Base-by-base conservation (phyloP, 2,113 vertebrate species). In the Ceyx margarethae region DNA sequence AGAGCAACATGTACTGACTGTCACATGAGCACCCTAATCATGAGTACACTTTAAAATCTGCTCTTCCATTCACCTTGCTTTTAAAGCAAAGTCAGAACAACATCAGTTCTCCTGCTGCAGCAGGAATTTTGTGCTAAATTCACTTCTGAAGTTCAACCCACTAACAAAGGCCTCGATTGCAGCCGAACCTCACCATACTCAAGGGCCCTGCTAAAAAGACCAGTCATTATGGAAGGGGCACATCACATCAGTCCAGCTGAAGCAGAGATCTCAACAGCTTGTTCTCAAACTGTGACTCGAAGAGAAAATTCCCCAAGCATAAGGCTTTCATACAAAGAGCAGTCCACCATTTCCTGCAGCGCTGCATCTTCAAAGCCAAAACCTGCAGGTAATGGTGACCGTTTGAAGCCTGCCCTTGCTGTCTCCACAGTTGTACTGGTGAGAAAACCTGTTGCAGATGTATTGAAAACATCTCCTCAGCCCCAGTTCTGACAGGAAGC, bases 341-440 rank as follows among this genome's bases (percentile, higher is more conserved):
- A 57, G 50, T 13, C 57, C 69, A 35, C 65, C 37, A 19, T 94
- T 95, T 89, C 85, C 85, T 81, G 71, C 54, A 43, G 84, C 1
- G 6, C 69, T 3, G 4, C 64, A 22, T 51, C 64, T 77, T 87
- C 91, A 67, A 33, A 91, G 56, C 61, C 3, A 12, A 90, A 85
- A 56, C 65, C 67, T 67, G 43, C 56, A 69, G 60, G 51, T 82
- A 73, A 69, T 8, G 66, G 67, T 3, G 0, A 50, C 67, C 2
- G 13, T 12, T 17, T 43, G 57, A 64, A 57, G 54, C 54, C 54
- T 22, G 50, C 76, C 50, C 21, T 65, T 6, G 12, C 67, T 21
- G 15, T 51, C 85, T 76, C 67, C n/a, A 18, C 0, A 0, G 17
- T 23, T 14, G 17, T 22, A 31, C 35, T 1, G 4, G 4, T 21